phyloP scores from a whole-genome alignment of 2,797 vertebrate species.

The Propithecus perrieri region DNA sequence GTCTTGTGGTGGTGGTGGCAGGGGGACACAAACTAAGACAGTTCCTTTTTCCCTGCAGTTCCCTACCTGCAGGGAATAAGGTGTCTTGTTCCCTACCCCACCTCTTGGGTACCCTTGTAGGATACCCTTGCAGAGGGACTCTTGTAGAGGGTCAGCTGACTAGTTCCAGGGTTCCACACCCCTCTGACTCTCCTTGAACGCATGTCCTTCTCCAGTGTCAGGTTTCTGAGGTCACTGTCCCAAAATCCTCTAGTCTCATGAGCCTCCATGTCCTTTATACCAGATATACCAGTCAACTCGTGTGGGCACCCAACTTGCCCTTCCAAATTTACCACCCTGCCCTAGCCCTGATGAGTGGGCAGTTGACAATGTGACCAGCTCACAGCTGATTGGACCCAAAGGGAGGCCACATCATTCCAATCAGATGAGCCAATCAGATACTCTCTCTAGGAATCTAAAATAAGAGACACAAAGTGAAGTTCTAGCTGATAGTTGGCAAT shows the following conservation, averaged over 20 bases:
- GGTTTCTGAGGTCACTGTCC: background rate
- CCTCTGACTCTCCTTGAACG: background rate
- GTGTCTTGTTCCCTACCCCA: background rate
- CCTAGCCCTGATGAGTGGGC: background rate
- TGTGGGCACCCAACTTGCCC: background rate
- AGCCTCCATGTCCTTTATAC: background rate
- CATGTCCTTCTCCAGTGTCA: background rate
- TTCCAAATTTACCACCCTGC: background rate
- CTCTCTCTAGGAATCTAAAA: slow-evolving; percentile 15
- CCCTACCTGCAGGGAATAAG: background rate
- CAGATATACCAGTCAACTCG: background rate
- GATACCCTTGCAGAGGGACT: background rate
- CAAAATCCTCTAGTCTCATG: background rate
- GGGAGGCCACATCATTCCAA: background rate
- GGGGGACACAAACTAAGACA: background rate
- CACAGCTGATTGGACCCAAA: background rate
- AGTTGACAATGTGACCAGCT: background rate
- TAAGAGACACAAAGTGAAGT: background rate
- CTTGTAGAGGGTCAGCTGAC: background rate
- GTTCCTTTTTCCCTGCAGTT: background rate
- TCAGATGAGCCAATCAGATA: background rate
- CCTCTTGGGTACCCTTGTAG: background rate
- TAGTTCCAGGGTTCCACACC: background rate
- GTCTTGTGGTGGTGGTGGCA: background rate
- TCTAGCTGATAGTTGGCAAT: background rate